phyloP scores from a whole-genome alignment of 2,113 vertebrate genomes.

The Oryzias javanicus region DNA sequence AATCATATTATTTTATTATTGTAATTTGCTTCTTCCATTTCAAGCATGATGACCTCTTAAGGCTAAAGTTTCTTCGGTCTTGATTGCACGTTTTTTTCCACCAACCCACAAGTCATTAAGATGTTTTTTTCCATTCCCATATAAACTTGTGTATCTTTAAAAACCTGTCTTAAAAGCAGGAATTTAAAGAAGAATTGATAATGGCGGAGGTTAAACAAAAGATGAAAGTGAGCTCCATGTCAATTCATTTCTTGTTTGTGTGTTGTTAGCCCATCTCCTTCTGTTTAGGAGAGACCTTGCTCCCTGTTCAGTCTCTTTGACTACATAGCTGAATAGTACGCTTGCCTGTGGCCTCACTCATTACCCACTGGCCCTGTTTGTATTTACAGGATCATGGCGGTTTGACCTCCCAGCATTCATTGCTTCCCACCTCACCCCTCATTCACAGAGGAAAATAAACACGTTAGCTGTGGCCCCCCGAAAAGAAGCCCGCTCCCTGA shows the following conservation, averaged over 20 bases:
- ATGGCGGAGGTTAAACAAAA: slow-evolving; percentile 20
- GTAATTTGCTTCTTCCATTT: no score
- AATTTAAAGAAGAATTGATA: neutral
- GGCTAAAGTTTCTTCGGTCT: no score
- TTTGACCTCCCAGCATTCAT: slow-evolving; percentile 59
- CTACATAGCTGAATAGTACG: slow-evolving; percentile 48
- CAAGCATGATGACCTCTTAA: no score
- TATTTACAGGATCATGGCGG: slow-evolving; percentile 64
- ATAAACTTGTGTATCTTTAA: no score
- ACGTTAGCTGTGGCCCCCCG: slow-evolving; percentile 32
- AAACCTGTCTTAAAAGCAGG: no score
- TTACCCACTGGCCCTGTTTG: slow-evolving; percentile 48
- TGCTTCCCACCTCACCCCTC: slow-evolving; percentile 54
- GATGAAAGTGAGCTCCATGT: slow-evolving; percentile 28
- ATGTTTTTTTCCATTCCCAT: no score
- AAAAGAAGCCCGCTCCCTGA: slow-evolving; percentile 43
- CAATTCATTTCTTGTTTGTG: slow-evolving; percentile 39
- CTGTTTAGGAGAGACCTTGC: slow-evolving; percentile 18
- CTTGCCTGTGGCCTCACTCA: slow-evolving; percentile 49
- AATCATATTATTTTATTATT: no score
- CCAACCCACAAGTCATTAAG: no score
- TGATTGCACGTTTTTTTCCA: no score
- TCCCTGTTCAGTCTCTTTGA: slow-evolving; percentile 38
- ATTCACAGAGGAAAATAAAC: slow-evolving; percentile 60
- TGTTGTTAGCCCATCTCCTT: slow-evolving; percentile 25